A percentile compares a stretch with the other conserved stretches of the same genome.
phyloP scores from a whole-genome alignment of 2,888 invertebrate genomes.

The Xanthorhoe designata region DNA sequence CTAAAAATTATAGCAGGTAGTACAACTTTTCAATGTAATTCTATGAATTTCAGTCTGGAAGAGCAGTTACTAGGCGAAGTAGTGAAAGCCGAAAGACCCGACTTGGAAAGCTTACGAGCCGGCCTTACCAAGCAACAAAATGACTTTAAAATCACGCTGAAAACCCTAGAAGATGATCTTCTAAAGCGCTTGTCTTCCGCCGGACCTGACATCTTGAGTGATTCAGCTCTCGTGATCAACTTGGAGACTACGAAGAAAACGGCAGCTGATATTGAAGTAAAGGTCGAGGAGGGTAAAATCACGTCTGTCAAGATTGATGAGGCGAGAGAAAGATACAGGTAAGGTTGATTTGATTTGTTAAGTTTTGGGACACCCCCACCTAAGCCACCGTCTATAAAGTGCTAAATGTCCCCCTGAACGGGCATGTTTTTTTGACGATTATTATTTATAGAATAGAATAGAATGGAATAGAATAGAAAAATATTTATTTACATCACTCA shows the following conservation, averaged over 20 bases:
- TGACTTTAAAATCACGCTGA: slow-evolving; percentile 96
- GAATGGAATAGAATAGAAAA: too few species aligned
- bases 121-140: slow-evolving; percentile 96
- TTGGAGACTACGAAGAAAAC: slow-evolving; percentile 97
- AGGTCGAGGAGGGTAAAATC: slow-evolving; percentile 94
- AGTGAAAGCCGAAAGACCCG: slow-evolving; percentile 96
- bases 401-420: too few species aligned
- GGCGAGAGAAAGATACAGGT: slow-evolving; percentile 94
- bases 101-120: slow-evolving; percentile 93
- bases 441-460: too few species aligned
- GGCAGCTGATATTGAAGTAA: slow-evolving; percentile 94
- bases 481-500: too few species aligned
- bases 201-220: slow-evolving; percentile 96
- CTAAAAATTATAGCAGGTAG: too few species aligned
- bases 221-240: slow-evolving; percentile 95
- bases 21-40: background rate
- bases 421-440: too few species aligned
- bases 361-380: too few species aligned
- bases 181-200: slow-evolving; percentile 94
- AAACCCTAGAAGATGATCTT: slow-evolving; percentile 95
- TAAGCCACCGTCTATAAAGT: too few species aligned
- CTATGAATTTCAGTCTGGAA: slow-evolving; percentile 86
- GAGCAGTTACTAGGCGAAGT: slow-evolving; percentile 97
- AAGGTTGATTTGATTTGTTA: background rate
- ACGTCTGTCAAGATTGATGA: slow-evolving; percentile 96